phyloP scores from a whole-genome alignment of 1,140 invertebrate species.

The Dermatophagoides farinae region DNA sequence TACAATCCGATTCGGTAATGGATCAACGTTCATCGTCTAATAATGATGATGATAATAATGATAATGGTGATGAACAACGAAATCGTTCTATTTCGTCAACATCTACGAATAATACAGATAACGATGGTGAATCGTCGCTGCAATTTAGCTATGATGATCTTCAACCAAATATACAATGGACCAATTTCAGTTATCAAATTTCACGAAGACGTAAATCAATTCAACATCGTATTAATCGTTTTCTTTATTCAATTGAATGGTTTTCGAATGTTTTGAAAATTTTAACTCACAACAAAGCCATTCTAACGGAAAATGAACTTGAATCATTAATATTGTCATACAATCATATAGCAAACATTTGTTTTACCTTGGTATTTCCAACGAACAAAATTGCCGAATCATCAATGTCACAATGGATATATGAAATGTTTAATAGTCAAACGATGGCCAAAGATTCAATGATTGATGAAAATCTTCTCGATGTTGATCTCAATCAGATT shows the following conservation, averaged over 20 bases:
- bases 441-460: background rate
- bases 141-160: background rate
- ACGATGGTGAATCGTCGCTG: background rate
- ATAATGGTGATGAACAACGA: too few relatives aligned
- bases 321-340: background rate
- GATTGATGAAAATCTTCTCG: background rate
- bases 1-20: background rate
- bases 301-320: background rate
- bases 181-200: background rate
- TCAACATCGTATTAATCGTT: background rate
- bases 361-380: background rate
- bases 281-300: background rate
- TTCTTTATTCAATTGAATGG: constrained; percentile 2
- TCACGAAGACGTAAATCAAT: background rate
- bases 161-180: background rate
- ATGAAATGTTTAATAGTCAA: constrained; percentile 13
- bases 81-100: too few relatives aligned
- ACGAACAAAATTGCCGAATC: background rate
- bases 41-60: too few relatives aligned
- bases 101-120: too few relatives aligned
- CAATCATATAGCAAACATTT: background rate
- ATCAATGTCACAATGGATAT: constrained; percentile 3
- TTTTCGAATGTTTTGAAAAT: background rate
- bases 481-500: background rate
- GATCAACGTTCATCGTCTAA: too few relatives aligned